Conservation (phyloP, 2,113 vertebrate species). For the Spermophilus dauricus region DNA sequence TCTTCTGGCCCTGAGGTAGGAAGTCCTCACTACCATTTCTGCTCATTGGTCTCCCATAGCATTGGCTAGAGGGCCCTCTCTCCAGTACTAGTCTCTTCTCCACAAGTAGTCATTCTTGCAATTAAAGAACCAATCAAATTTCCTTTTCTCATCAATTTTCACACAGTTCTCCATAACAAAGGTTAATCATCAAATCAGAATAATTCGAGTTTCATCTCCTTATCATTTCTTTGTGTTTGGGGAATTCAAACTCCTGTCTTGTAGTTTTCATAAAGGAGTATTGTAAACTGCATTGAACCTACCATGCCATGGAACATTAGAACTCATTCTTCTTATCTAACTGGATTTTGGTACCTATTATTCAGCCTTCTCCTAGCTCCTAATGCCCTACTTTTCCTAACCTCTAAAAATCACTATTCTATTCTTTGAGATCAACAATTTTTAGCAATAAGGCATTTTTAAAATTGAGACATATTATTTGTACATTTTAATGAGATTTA, state of each 20-base stretch:
- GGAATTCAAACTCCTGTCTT: neutral
- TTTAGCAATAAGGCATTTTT: neutral
- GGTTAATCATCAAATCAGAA: neutral
- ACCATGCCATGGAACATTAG: neutral
- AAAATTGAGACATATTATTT: neutral
- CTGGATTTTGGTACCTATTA: neutral
- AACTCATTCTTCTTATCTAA: neutral
- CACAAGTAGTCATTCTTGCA: neutral
- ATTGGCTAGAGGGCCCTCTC: neutral
- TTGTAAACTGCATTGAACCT: neutral
- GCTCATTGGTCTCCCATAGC: accelerated
- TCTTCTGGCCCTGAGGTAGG: no score
- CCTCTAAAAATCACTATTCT: neutral
- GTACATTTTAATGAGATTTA: neutral
- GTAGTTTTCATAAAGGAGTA: neutral
- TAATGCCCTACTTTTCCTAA: neutral
- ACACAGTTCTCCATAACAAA: neutral
- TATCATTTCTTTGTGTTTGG: neutral
- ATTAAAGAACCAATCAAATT: neutral
- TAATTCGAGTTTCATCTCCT: neutral
- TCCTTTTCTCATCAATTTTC: neutral
- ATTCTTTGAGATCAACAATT: neutral
- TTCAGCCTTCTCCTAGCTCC: neutral
- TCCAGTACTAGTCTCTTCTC: neutral
- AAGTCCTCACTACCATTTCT: neutral